A percentile compares a stretch with the other conserved stretches of the same genome.
Evolutionary conservation across 2,113 vertebrate species (phyloP).

Genomic region (Nymphicus hollandicus): DNA sequence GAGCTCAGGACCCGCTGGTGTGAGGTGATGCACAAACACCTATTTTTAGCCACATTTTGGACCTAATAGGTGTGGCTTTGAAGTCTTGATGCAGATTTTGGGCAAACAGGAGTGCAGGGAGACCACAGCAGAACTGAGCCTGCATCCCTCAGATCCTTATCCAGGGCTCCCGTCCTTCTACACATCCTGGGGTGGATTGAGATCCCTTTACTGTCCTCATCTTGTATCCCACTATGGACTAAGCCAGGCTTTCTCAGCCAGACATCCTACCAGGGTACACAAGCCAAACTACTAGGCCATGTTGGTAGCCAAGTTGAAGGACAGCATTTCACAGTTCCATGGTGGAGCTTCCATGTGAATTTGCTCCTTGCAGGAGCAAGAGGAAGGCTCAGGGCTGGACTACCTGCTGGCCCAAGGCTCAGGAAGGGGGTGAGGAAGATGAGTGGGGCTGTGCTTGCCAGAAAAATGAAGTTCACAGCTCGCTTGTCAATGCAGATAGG

Average conservation of each 20-base stretch:
- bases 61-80: fast-evolving
- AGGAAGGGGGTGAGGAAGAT: not conserved
- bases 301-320: not conserved
- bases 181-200: not conserved
- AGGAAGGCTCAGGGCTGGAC: not conserved
- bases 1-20: not conserved
- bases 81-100: not conserved
- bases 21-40: not conserved
- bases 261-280: not conserved
- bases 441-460: not conserved
- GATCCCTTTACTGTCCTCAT: not conserved
- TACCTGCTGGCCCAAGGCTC: not conserved
- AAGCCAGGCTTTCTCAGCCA: not conserved
- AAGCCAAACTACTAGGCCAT: not conserved
- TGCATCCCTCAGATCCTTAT: not conserved
- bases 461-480: conserved; percentile 60
- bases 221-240: not conserved
- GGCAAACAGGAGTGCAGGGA: not conserved
- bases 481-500: conserved; percentile 16
- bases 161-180: not conserved
- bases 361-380: not conserved
- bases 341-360: not conserved
- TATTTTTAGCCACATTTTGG: not conserved
- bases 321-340: fast-evolving
- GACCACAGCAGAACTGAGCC: not conserved